These are phyloP conservation scores for Bagarius yarrelli DNA, from an alignment of 2,113 vertebrate genomes.

Conservation along the genomic window DNA sequence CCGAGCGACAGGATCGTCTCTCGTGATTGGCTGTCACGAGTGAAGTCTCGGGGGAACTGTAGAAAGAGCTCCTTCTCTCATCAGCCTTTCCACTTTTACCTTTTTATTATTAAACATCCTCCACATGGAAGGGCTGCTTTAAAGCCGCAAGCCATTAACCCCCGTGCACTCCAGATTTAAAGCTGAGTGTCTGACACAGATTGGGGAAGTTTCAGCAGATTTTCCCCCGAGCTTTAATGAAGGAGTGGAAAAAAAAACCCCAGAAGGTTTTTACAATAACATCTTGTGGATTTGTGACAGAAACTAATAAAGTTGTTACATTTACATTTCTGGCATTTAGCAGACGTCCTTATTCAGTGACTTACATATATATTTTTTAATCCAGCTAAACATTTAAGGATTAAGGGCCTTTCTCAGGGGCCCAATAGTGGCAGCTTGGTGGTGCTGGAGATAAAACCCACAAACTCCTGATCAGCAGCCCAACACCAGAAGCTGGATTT, in stretches of 20 bases:
- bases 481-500: no score
- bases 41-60: slow-evolving; percentile 27
- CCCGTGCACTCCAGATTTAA: slow-evolving; percentile 43
- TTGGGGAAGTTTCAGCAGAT: slow-evolving; percentile 23
- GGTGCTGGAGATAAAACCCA: no score
- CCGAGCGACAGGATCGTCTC: slow-evolving; percentile 26
- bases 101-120: slow-evolving; percentile 57
- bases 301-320: no score
- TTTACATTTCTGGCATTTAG: no score
- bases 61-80: slow-evolving; percentile 14
- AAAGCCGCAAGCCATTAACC: slow-evolving; percentile 53
- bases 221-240: slow-evolving; percentile 10
- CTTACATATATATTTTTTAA: no score
- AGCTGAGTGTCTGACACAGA: slow-evolving; percentile 32
- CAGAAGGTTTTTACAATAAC: background rate
- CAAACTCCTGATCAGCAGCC: no score
- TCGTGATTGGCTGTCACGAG: slow-evolving; percentile 39
- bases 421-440: no score
- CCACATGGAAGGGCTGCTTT: slow-evolving; percentile 45
- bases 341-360: no score
- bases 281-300: no score
- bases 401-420: no score
- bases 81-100: slow-evolving; percentile 41
- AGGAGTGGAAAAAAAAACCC: slow-evolving; percentile 6
- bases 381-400: no score